Evolutionary conservation across 2,113 vertebrate species (phyloP), one percentile per base, ranked within the genome.

Genomic region (Coreoperca whiteheadi): DNA sequence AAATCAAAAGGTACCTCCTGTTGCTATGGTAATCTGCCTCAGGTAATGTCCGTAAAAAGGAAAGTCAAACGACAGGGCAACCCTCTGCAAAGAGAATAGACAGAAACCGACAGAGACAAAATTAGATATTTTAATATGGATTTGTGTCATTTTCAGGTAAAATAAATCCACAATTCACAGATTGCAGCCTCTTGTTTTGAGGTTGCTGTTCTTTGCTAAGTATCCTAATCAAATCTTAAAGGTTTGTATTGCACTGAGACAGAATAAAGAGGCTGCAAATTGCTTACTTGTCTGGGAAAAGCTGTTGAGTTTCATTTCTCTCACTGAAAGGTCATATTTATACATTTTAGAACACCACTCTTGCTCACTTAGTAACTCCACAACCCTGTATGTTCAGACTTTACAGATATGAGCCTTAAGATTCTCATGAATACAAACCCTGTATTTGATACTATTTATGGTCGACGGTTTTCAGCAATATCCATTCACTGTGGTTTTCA

Each of bases 31-130:
- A 89, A 98, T 94, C 94, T 97, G 97, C 83, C 95, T 95, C 90
- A 98, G 93, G 94, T 94, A 94, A 94, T 98, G 97, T 56, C 97
- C 97, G 0, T 98, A 98, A 94, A 98, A 98, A 59, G 97, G 97
- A 87, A 98, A 98, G 88, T 97, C 96, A 68, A 98, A 98, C 23
- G 97, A 97, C 75, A 98, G 93, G 86, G 96, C 83, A 23, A 97
- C 95, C 83, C 94, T 95, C 97, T 98, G 95, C 46, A 83, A 74
- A 74, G 51, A 75, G 51, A 74, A 48, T 3, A 65, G 14, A 69
- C 0, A 57, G 25, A 84, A n/a, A 86, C 2, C 60, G 15, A 48
- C 64, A 66, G 10, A 30, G 21, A 10, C 6, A 67, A 68, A 81
- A 50, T 8, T 12, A 61, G 25, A 68, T 5, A 41, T 57, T n/a